phyloP scores from a whole-genome alignment of 2,113 vertebrate species.

The Colossoma macropomum region DNA sequence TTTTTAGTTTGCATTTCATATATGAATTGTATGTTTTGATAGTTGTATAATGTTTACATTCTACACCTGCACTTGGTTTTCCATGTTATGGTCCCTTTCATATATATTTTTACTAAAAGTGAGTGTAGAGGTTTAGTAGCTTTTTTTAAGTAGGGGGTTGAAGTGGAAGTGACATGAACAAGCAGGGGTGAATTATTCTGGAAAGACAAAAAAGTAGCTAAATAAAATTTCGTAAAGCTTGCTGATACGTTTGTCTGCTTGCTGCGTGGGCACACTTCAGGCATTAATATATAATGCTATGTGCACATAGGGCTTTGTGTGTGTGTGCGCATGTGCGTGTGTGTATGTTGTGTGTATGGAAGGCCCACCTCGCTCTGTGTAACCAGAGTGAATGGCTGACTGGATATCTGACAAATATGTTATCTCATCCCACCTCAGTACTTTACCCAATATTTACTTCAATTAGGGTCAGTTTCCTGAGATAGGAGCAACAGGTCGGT shows the following conservation, averaged over 20 bases:
- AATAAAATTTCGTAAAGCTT: background rate
- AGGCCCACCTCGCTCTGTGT: slow-evolving; percentile 60
- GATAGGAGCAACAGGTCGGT: slow-evolving; percentile 60
- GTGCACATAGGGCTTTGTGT: background rate
- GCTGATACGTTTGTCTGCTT: slow-evolving; percentile 15
- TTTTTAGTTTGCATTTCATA: too few species aligned
- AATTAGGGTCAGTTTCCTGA: slow-evolving; percentile 78
- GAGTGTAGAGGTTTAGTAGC: background rate
- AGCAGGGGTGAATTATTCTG: background rate
- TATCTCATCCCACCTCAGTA: slow-evolving; percentile 76
- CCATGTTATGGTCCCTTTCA: too few species aligned
- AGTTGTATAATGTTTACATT: too few species aligned
- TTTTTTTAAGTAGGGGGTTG: background rate
- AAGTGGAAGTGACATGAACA: background rate
- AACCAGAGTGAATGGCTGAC: slow-evolving; percentile 77
- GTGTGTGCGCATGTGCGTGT: slow-evolving; percentile 32
- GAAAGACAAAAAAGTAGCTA: background rate
- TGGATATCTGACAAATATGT: slow-evolving; percentile 80
- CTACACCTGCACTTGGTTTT: too few species aligned
- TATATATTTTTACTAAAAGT: too few species aligned
- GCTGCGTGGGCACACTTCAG: background rate
- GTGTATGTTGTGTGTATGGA: slow-evolving; percentile 42
- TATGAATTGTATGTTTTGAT: too few species aligned
- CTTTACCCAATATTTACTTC: slow-evolving; percentile 82
- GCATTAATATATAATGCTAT: slow-evolving; percentile 11